Percentiles rank a stretch among this genome's conserved stretches.
Evolutionary conservation across 2,888 invertebrate genomes (phyloP).

Genomic region (Atrina japonica): DNA sequence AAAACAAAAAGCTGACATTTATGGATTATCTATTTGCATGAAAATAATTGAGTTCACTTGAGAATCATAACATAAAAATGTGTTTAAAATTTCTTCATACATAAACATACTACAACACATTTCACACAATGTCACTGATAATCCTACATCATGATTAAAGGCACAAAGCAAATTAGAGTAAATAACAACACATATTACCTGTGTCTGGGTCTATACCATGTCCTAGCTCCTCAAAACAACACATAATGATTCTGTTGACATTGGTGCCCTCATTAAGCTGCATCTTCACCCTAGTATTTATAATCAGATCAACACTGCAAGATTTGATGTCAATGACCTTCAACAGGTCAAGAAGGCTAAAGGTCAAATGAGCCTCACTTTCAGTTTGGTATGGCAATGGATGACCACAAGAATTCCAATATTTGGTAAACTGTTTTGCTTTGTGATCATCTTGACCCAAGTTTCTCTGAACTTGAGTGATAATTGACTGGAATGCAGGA

Average conservation of each 20-base stretch:
- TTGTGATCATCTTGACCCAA: no score
- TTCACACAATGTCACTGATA: no score
- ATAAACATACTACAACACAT: no score
- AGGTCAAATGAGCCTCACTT: constrained; percentile 46
- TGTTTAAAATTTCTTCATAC: no score
- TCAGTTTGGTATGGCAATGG: constrained; percentile 60
- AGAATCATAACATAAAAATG: no score
- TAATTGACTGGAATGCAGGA: no score
- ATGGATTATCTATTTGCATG: no score
- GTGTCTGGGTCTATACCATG: background rate
- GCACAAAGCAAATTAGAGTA: no score
- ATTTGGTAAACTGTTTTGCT: constrained; percentile 49
- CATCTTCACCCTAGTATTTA: constrained; percentile 51
- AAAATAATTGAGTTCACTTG: no score
- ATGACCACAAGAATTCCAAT: constrained; percentile 65
- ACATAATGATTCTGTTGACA: constrained; percentile 7
- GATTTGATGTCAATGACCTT: constrained; percentile 44
- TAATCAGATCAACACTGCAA: constrained; percentile 38
- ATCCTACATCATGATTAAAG: no score
- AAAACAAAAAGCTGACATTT: no score
- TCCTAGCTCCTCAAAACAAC: background rate
- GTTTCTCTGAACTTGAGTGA: no score
- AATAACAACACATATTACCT: background rate
- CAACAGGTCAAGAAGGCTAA: constrained; percentile 35
- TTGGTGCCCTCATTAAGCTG: constrained; percentile 29